Evolutionary conservation across 2,797 vertebrate genomes (phyloP).

Genomic region (Corythornis leucogaster): DNA sequence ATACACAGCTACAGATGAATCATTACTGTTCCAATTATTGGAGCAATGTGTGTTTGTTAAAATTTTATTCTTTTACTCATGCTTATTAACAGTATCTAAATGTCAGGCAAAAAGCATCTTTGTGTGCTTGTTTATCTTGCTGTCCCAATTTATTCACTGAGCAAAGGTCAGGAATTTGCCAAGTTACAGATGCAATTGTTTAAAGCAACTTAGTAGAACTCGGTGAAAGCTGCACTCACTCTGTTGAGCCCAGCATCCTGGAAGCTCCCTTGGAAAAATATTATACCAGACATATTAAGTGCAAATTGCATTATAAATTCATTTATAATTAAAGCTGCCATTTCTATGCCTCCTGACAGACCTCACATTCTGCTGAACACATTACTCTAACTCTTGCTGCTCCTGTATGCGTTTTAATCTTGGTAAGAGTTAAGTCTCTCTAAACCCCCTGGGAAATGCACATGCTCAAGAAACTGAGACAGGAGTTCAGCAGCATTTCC

Average conservation of each 20-base stretch:
- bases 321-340: conserved; percentile 52
- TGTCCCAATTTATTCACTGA: conserved; percentile 37
- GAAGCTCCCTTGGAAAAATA: conserved; percentile 8
- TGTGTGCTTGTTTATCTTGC: background rate
- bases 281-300: background rate
- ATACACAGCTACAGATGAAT: conserved; percentile 8
- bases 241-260: conserved; percentile 17
- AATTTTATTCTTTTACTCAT: conserved; percentile 1
- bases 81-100: conserved; percentile 22
- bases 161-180: conserved; percentile 38
- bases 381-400: background rate
- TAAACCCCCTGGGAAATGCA: background rate
- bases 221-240: conserved; percentile 16
- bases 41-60: background rate
- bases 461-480: background rate
- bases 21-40: background rate
- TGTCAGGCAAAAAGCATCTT: conserved; percentile 37
- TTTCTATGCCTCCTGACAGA: conserved; percentile 56
- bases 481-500: background rate
- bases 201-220: background rate
- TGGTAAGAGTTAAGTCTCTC: background rate
- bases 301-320: conserved; percentile 46
- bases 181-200: conserved; percentile 35
- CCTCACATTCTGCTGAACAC: conserved; percentile 3
- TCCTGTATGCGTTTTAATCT: background rate